Evolutionary conservation across 2,113 vertebrate genomes (phyloP).

Genomic region (Danio rerio): GRCz12tu NC_133181.1:34527501-34528000

Average conservation of each 20-base stretch:
- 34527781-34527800: constrained; percentile 3
- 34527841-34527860: not conserved
- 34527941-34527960: constrained; percentile 22
- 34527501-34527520: constrained; percentile 83
- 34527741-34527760: not conserved
- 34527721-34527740: constrained; percentile 13
- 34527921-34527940: constrained; percentile 1
- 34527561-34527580: constrained; percentile 92
- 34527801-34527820: constrained; percentile 1
- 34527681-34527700: not conserved
- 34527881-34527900: constrained; percentile 37
- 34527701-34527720: not conserved
- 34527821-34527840: constrained; percentile 1
- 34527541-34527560: constrained; percentile 90
- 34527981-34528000: not conserved
- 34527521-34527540: constrained; percentile 89
- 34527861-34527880: constrained; percentile 38
- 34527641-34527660: not conserved
- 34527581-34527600: constrained; percentile 93
- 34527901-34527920: constrained; percentile 43
- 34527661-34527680: not conserved
- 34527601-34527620: constrained; percentile 77
- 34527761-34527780: not conserved
- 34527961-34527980: constrained; percentile 23
- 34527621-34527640: not conserved